These are phyloP conservation scores for Pseudonaja textilis DNA, from an alignment of 2,113 vertebrate genomes.

Conservation along the genomic window DNA sequence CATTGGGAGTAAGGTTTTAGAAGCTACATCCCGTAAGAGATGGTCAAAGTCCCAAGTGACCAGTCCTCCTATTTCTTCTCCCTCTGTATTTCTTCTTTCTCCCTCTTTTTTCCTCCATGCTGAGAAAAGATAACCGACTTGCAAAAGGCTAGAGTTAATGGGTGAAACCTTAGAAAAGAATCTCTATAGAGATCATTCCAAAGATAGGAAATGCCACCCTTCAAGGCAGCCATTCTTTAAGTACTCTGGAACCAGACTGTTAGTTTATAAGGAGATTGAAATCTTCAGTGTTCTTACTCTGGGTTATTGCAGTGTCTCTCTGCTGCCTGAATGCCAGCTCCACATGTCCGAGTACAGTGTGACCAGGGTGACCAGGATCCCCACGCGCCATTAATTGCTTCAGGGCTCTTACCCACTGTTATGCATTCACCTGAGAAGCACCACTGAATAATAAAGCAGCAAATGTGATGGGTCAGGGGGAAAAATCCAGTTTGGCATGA, in stretches of 20 bases:
- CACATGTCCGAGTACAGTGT: slow-evolving; percentile 92
- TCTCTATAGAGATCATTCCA: neutral
- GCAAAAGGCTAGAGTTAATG: neutral
- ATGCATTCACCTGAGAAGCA: slow-evolving; percentile 96
- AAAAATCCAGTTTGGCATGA: neutral
- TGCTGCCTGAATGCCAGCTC: slow-evolving; percentile 87
- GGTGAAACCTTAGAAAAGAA: neutral
- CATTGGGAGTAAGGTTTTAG: neutral
- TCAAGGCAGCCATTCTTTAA: neutral
- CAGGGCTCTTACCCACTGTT: slow-evolving; percentile 89
- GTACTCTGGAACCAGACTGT: neutral
- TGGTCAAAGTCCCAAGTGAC: neutral
- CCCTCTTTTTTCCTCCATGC: neutral
- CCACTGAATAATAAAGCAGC: slow-evolving; percentile 77
- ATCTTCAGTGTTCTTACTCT: slow-evolving; percentile 78
- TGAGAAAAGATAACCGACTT: neutral
- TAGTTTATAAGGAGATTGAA: neutral
- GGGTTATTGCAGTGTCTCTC: slow-evolving; percentile 89
- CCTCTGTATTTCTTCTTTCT: neutral
- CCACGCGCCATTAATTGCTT: slow-evolving; percentile 90
- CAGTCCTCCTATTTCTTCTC: neutral
- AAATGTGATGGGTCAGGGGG: neutral
- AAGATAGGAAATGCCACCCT: neutral
- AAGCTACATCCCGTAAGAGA: neutral
- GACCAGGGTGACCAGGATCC: slow-evolving; percentile 90